Base-by-base conservation (phyloP, 2,797 vertebrate genomes). In the Intellagama lesueurii region DNA sequence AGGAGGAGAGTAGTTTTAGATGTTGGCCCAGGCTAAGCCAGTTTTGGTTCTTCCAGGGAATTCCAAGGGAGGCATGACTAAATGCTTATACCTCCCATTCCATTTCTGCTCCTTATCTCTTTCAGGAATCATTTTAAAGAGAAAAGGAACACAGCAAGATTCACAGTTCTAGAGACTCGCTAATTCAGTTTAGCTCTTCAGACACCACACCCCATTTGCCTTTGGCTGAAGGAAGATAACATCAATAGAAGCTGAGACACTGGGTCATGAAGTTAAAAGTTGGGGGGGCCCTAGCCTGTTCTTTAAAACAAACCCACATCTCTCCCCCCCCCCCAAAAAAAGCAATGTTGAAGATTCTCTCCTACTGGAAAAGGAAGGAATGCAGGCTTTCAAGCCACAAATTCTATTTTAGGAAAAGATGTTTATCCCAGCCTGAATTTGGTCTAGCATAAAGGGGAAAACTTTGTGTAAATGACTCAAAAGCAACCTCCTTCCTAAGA, bases 141-240 rank as follows among this genome's bases (percentile, higher is more conserved):
- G 30, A 44, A 85, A 76, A 75, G 19, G 4, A 86, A 69, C 26
- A 52, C 17, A 81, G 60, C 47, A 44, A 76, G 73, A 68, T 30
- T 56, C 11, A 40, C n/a, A 7, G 2, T 6, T 64, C 40, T 66
- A 8, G 68, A n/a, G 14, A 79, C 30, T 11, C 60, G 40, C 73
- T 35, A 7, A 72, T 73, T 86, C 40, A 64, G n/a, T 28, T 83
- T 19, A 49, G n/a, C 16, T n/a, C 14, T n/a, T 90, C 90, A 95
- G 90, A 91, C 93, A 93, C 93, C 95, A 94, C 79, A 75, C 40
- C 68, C 44, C 60, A 30, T 77, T 68, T 69, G 35, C 68, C 47
- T 73, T 80, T 70, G 56, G 16, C n/a, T 68, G 32, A 28, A 69
- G 44, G 12, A 88, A 88, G 52, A 2, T 7, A 14, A 7, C 24